Evolutionary conservation across 92 coral and sea anemone species (phyloP).

Genomic region (Porites divaricata): DNA sequence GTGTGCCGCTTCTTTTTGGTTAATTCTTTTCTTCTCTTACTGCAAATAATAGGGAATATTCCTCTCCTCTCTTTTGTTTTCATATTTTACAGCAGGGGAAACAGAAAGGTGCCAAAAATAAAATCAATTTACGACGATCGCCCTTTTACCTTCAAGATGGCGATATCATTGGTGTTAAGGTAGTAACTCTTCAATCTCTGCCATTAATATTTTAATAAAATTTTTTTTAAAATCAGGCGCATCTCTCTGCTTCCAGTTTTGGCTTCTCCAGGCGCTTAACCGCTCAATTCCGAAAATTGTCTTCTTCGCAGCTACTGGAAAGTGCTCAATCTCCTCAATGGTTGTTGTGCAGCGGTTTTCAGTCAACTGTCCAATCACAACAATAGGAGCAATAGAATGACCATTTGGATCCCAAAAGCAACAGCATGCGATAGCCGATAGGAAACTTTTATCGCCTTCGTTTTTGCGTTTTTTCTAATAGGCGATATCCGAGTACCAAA

Average conservation of each 20-base stretch:
- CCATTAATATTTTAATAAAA: too few relatives aligned
- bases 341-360: too few relatives aligned
- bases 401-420: too few relatives aligned
- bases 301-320: background rate
- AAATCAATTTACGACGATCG: constrained; percentile 74
- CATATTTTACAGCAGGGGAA: constrained; percentile 38
- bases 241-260: background rate
- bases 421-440: too few relatives aligned
- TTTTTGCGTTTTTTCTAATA: too few relatives aligned
- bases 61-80: background rate
- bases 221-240: background rate
- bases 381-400: too few relatives aligned
- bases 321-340: background rate
- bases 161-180: constrained; percentile 86
- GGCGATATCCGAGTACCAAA: too few relatives aligned
- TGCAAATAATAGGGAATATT: too few relatives aligned
- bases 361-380: too few relatives aligned
- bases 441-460: too few relatives aligned
- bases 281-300: background rate
- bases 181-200: background rate
- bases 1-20: too few relatives aligned
- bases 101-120: constrained; percentile 53
- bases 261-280: background rate
- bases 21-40: too few relatives aligned
- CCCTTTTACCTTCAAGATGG: constrained; percentile 86